Base-by-base conservation (phyloP, 2,888 invertebrate genomes). In the Dascillus cervinus region DNA sequence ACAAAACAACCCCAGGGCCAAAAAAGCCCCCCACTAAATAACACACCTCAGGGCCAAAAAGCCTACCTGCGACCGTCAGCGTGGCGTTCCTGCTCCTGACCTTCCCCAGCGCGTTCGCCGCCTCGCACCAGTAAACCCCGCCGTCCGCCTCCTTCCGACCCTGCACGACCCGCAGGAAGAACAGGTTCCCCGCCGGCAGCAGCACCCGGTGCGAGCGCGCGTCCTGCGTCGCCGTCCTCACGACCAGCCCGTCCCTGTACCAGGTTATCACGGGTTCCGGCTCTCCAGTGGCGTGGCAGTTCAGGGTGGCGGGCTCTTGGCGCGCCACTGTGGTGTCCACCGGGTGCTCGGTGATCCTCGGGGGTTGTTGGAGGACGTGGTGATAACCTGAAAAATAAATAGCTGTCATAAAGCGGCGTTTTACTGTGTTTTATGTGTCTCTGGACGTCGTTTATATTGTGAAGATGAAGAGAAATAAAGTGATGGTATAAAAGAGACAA, bases 311-410 rank as follows among this genome's bases (percentile, higher is more conserved):
- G 8, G 94, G 92, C 55, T 91, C 89, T 58, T 90, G 87, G 39
- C 84, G 78, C 8, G 88, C 86, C 25, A 92, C 90, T 22, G 86
- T 84, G 47, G 85, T 82, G 67, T 92, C 89, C 38, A 83, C 72
- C 1, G 94, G 94, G 62, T 94, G 90, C 60, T 94, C 92, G 20
- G 83, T 82, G 55, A 94, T 92, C 50, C 85, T 77, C 1, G 92
- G 92, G 36, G 84, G 68, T 56, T 64, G 64, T 29, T 65, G 64
- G 34, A 47, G 56, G 6, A 56, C 47, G 34, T 59, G 59, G 37
- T 73, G 70, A 50, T 70, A 70, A 43, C 66, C 72, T 71, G 64
- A n/a, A n/a, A n/a, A n/a, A n/a, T n/a, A n/a, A n/a, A n/a, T n/a
- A n/a, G n/a, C n/a, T n/a, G n/a, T n/a, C n/a, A n/a, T n/a, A n/a